These are phyloP conservation scores for Pandion haliaetus DNA, from an alignment of 2,113 vertebrate genomes.

Conservation along the genomic window DNA sequence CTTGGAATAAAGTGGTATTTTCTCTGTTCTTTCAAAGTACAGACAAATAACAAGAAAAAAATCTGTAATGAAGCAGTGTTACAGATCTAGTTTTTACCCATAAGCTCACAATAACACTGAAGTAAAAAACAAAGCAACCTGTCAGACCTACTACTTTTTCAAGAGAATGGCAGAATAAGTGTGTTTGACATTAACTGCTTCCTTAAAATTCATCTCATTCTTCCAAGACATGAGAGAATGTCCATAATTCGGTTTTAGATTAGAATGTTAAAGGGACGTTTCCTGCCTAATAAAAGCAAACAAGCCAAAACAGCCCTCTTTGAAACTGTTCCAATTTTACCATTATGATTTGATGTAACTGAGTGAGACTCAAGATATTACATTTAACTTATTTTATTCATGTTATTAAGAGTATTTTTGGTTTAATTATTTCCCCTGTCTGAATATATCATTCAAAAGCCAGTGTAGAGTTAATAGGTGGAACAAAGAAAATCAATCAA, in stretches of 20 bases:
- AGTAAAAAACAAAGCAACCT: neutral
- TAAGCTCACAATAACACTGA: neutral
- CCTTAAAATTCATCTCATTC: neutral
- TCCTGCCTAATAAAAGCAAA: neutral
- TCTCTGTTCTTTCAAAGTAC: neutral
- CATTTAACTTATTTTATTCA: neutral
- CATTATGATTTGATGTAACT: neutral
- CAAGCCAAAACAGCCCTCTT: neutral
- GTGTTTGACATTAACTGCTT: neutral
- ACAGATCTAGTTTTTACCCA: neutral
- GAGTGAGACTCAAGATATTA: neutral
- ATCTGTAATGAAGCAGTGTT: neutral
- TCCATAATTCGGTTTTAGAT: slow-evolving; percentile 10
- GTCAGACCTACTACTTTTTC: neutral
- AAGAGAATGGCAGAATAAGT: neutral
- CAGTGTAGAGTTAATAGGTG: neutral
- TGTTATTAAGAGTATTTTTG: neutral
- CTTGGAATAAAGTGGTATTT: neutral
- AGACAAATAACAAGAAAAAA: neutral
- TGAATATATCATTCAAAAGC: neutral
- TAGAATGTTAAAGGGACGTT: neutral
- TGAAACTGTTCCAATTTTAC: neutral
- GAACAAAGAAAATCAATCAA: neutral
- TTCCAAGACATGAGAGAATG: neutral
- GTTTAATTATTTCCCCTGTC: neutral